phyloP scores from a whole-genome alignment of 2,113 vertebrate species.

The Ranitomeya variabilis region DNA sequence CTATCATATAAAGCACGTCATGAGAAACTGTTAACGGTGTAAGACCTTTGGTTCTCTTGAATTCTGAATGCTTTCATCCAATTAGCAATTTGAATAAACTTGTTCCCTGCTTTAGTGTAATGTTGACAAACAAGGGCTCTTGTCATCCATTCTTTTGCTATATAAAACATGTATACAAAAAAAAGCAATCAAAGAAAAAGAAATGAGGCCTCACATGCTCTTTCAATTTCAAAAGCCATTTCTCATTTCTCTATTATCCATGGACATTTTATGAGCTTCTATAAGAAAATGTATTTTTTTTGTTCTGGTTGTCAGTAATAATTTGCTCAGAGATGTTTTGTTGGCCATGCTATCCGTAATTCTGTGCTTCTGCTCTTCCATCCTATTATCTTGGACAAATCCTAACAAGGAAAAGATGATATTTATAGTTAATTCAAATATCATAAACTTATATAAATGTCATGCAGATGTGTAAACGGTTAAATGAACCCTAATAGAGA shows the following conservation, averaged over 20 bases:
- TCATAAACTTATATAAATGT: not conserved
- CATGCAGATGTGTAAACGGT: not conserved
- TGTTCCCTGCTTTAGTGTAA: too few relatives aligned
- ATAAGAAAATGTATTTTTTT: not conserved
- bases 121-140: not conserved
- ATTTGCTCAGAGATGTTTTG: not conserved
- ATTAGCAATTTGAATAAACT: too few relatives aligned
- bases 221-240: not conserved
- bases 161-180: not conserved
- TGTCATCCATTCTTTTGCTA: not conserved
- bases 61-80: too few relatives aligned
- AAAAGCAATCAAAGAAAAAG: not conserved
- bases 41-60: too few relatives aligned
- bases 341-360: not conserved
- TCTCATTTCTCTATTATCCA: not conserved
- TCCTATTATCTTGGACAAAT: not conserved
- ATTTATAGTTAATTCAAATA: not conserved
- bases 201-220: not conserved
- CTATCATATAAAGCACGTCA: too few relatives aligned
- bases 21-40: too few relatives aligned
- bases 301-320: not conserved
- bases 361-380: not conserved
- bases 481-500: not conserved
- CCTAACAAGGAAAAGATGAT: not conserved
- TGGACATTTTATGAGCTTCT: not conserved